Conservation (phyloP, 1,140 invertebrate genomes). For the Ips nitidus region DNA sequence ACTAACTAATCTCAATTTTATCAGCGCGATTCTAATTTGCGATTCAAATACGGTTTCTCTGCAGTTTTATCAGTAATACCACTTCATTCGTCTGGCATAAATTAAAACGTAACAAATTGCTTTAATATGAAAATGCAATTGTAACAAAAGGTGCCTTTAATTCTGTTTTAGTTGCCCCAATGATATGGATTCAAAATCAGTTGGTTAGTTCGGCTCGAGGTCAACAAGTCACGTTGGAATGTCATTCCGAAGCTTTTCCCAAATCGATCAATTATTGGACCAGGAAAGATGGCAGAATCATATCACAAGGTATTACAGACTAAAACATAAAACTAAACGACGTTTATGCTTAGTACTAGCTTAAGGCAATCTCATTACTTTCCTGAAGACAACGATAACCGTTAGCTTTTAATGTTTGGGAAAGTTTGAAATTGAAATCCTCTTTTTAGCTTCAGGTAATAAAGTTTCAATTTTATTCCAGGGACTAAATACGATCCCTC, state of each 20-base stretch:
- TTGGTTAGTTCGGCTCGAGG: constrained; percentile 74
- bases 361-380: constrained; percentile 8
- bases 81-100: not conserved
- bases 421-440: constrained; percentile 10
- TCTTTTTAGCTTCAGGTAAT: not conserved
- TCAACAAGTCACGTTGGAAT: constrained; percentile 75
- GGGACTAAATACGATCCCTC: constrained; percentile 75
- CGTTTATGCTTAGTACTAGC: not conserved
- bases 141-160: no score
- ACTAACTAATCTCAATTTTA: constrained; percentile 1
- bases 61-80: constrained; percentile 5
- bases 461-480: constrained; percentile 48
- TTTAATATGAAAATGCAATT: not conserved
- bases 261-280: constrained; percentile 88
- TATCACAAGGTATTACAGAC: constrained; percentile 63
- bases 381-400: not conserved
- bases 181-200: constrained; percentile 80
- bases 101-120: constrained; percentile 2
- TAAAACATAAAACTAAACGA: constrained; percentile 1
- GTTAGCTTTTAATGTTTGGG: not conserved
- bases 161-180: constrained; percentile 69
- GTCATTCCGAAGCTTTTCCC: constrained; percentile 82
- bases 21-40: constrained; percentile 1
- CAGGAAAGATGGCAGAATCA: constrained; percentile 73
- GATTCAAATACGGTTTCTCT: constrained; percentile 6